Conservation (phyloP, 64 coral and sea anemone genomes). For the Stichodactyla helianthus region DNA sequence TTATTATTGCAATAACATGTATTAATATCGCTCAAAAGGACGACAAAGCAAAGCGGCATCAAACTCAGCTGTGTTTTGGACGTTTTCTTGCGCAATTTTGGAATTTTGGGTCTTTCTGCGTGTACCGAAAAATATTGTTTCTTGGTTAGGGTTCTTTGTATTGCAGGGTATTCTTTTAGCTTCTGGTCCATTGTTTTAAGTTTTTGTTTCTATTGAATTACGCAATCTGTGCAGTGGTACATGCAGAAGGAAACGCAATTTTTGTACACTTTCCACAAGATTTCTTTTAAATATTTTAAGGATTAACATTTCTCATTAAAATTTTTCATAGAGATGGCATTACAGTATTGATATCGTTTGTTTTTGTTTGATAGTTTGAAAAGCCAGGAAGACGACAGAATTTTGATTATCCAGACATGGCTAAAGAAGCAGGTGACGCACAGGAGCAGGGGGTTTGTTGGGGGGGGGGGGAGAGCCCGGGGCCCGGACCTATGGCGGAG, state of each 20-base stretch:
- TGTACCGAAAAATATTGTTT: not conserved
- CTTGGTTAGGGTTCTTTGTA: not conserved
- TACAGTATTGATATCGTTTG: not conserved
- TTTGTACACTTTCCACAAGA: too few relatives aligned
- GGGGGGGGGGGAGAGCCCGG: too few relatives aligned
- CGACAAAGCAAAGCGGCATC: not conserved
- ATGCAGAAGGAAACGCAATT: too few relatives aligned
- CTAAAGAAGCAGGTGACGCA: constrained; percentile 85
- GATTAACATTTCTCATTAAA: not conserved
- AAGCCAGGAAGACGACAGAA: constrained; percentile 86
- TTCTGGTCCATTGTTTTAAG: too few relatives aligned
- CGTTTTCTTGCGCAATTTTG: not conserved
- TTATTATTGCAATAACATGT: not conserved
- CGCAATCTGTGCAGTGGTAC: too few relatives aligned
- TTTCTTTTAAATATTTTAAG: not conserved
- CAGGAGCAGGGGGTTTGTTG: too few relatives aligned
- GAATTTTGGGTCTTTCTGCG: not conserved
- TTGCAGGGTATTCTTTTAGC: too few relatives aligned
- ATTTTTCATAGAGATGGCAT: not conserved
- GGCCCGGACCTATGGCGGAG: too few relatives aligned
- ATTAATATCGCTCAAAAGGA: not conserved
- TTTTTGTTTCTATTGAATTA: too few relatives aligned
- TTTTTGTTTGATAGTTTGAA: constrained; percentile 67
- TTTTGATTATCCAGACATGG: constrained; percentile 96
- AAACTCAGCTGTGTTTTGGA: not conserved